Percentiles rank a stretch among this genome's conserved stretches.
Evolutionary conservation across 2,888 invertebrate genomes (phyloP).

Genomic region (Brenthis hecate): DNA sequence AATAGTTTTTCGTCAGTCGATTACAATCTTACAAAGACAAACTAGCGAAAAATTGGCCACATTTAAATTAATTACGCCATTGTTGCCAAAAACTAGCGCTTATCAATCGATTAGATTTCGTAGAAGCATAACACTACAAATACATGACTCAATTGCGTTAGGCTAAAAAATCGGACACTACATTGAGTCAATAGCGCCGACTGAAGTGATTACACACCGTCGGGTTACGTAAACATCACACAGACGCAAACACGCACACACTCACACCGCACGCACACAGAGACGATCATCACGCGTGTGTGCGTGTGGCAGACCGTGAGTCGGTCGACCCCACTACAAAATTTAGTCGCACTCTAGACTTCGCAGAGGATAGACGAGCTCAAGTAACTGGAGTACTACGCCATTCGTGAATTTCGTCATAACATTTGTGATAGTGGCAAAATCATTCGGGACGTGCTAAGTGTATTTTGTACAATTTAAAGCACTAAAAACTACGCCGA

Average conservation of each 20-base stretch:
- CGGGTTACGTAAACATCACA: conserved; percentile 78
- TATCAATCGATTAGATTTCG: conserved; percentile 61
- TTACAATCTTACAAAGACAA: conserved; percentile 24
- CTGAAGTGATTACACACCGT: conserved; percentile 69
- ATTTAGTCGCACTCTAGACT: conserved; percentile 74
- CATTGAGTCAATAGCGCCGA: conserved; percentile 72
- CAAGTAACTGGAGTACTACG: conserved; percentile 59
- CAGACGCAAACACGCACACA: conserved; percentile 55
- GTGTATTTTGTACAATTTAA: conserved; percentile 64
- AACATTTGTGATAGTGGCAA: conserved; percentile 77
- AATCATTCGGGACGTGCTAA: conserved; percentile 70
- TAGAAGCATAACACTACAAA: conserved; percentile 59
- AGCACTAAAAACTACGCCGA: conserved; percentile 63
- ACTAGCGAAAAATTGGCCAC: conserved; percentile 35
- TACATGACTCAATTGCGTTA: conserved; percentile 77
- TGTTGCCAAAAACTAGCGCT: conserved; percentile 50
- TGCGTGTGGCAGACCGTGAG: conserved; percentile 65
- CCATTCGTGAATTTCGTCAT: conserved; percentile 77
- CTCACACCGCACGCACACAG: conserved; percentile 38
- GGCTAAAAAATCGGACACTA: conserved; percentile 72
- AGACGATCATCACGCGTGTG: conserved; percentile 45
- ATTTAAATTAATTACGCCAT: conserved; percentile 51
- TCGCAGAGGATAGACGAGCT: conserved; percentile 62
- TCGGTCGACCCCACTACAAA: conserved; percentile 78
- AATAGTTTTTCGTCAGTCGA: conserved; percentile 28